Conservation (phyloP, 2,797 vertebrate genomes). For the Gymnopithys bicolor region DNA sequence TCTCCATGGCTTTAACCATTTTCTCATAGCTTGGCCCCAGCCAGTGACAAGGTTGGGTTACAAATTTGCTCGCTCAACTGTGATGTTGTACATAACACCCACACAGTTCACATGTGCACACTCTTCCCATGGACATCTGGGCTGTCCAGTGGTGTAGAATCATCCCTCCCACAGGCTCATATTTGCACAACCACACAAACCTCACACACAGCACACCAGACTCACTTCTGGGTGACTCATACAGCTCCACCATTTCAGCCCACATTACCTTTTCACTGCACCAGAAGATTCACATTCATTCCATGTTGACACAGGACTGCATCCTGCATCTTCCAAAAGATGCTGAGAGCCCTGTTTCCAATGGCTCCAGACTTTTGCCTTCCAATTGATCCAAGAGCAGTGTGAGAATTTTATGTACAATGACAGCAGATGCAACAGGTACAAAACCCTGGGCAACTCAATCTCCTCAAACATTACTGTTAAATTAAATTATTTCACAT, state of each 20-base stretch:
- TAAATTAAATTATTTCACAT: not conserved
- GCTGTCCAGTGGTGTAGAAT: not conserved
- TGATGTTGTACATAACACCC: slow-evolving; percentile 45
- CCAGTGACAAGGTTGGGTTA: not conserved
- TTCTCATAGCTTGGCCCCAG: slow-evolving; percentile 62
- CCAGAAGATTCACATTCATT: not conserved
- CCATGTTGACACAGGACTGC: too few relatives aligned
- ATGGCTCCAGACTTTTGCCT: not conserved
- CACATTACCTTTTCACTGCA: fast-evolving
- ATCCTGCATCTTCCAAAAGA: not conserved
- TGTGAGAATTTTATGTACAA: not conserved
- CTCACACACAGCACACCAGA: not conserved
- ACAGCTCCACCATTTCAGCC: not conserved
- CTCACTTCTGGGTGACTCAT: fast-evolving
- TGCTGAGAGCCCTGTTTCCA: not conserved
- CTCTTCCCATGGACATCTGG: not conserved
- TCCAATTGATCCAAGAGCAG: not conserved
- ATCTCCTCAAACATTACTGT: not conserved
- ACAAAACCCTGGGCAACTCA: not conserved
- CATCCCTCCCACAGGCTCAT: not conserved
- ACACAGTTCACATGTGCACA: slow-evolving; percentile 23
- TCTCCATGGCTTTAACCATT: slow-evolving; percentile 52
- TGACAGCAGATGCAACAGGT: not conserved
- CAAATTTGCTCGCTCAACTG: slow-evolving; percentile 3
- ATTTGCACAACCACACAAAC: not conserved